Conservation (phyloP, 2,888 invertebrate genomes). For the Ptilodon capucinus region DNA sequence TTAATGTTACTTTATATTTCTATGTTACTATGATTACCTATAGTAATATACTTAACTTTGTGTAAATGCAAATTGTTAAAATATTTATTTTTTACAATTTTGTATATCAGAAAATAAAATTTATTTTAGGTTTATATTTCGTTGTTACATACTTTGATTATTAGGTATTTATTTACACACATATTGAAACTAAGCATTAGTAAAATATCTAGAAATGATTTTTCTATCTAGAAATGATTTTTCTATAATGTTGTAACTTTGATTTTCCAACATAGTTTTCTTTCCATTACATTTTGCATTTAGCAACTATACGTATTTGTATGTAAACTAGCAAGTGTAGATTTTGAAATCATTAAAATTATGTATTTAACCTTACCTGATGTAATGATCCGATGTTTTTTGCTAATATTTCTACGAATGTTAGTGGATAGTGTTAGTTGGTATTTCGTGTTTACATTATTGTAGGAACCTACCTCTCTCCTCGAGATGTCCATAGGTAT, state of each 20-base stretch:
- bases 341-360: constrained; percentile 17
- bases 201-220: constrained; percentile 2
- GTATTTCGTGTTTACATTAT: constrained; percentile 53
- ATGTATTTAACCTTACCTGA: constrained; percentile 29
- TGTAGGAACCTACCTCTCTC: constrained; percentile 55
- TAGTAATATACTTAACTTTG: constrained; percentile 9
- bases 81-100: constrained; percentile 35
- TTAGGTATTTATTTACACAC: constrained; percentile 24
- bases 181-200: constrained; percentile 16
- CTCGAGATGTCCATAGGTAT: constrained; percentile 41
- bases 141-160: constrained; percentile 40
- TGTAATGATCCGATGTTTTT: constrained; percentile 30
- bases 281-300: background rate
- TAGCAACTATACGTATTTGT: background rate
- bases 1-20: constrained; percentile 20
- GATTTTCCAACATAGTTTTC: background rate
- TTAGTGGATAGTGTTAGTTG: constrained; percentile 38
- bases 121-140: constrained; percentile 35
- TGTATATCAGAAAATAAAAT: constrained; percentile 33
- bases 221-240: background rate
- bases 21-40: constrained; percentile 15
- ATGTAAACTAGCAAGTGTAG: constrained; percentile 14
- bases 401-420: constrained; percentile 34
- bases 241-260: background rate
- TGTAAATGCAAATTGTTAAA: constrained; percentile 26